A percentile compares a stretch with the other conserved stretches of the same genome.
Conservation (phyloP, 2,888 invertebrate genomes). For the Pterostichus madidus region DNA sequence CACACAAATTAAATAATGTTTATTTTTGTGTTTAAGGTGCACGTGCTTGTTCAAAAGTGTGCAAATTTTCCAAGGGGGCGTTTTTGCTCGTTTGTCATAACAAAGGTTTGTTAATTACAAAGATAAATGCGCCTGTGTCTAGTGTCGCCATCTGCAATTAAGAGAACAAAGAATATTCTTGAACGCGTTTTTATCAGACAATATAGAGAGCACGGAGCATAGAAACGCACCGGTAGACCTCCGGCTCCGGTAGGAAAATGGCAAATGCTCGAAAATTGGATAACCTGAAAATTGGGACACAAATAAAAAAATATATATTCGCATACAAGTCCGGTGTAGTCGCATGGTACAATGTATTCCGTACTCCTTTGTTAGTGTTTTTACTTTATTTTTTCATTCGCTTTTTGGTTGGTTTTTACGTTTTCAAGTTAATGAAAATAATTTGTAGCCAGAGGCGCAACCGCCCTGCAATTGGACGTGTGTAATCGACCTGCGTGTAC, state of each 20-base stretch:
- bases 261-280: slow-evolving; percentile 50
- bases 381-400: slow-evolving; percentile 41
- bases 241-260: slow-evolving; percentile 17
- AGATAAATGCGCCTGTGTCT: slow-evolving; percentile 58
- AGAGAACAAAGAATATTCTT: slow-evolving; percentile 62
- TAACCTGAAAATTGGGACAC: slow-evolving; percentile 42
- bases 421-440: slow-evolving; percentile 23
- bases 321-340: slow-evolving; percentile 7
- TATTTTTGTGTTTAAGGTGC: slow-evolving; percentile 11
- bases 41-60: slow-evolving; percentile 23
- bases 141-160: slow-evolving; percentile 62
- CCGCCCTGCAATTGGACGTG: slow-evolving; percentile 1
- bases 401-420: slow-evolving; percentile 16
- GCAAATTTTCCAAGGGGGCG: slow-evolving; percentile 40
- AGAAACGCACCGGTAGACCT: slow-evolving; percentile 13
- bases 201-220: slow-evolving; percentile 29
- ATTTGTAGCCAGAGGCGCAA: slow-evolving; percentile 24
- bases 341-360: not conserved
- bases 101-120: slow-evolving; percentile 64
- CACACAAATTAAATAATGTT: slow-evolving; percentile 6
- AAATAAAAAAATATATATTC: slow-evolving; percentile 40
- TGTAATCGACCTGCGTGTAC: not conserved
- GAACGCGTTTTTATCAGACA: slow-evolving; percentile 58
- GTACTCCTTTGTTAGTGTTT: slow-evolving; percentile 15
- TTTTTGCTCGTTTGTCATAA: slow-evolving; percentile 61